phyloP scores from a whole-genome alignment of 1,140 invertebrate genomes.

The Cherax destructor region DNA sequence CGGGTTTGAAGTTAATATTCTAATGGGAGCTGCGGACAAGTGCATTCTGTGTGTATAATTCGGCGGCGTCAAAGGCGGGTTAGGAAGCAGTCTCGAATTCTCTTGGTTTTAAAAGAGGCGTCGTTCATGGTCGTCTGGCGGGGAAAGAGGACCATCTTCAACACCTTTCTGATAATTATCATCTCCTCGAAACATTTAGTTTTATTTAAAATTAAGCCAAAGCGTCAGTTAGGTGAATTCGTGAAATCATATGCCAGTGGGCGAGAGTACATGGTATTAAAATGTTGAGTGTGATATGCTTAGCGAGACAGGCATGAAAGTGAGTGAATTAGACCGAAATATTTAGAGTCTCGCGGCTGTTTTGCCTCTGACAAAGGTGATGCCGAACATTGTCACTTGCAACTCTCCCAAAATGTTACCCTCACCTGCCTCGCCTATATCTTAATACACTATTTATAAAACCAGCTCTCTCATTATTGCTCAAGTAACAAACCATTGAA shows the following conservation, averaged over 20 bases:
- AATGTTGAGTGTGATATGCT: not conserved
- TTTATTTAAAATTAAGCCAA: too few species aligned
- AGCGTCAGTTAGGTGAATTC: too few species aligned
- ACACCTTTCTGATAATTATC: too few species aligned
- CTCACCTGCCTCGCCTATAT: not conserved
- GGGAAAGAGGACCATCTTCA: not conserved
- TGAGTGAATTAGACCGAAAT: not conserved
- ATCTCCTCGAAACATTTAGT: too few species aligned
- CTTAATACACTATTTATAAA: too few species aligned
- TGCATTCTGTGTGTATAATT: conserved; percentile 4
- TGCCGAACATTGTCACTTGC: not conserved
- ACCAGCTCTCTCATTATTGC: too few species aligned
- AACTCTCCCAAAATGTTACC: not conserved
- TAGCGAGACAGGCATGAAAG: not conserved
- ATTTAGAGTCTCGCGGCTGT: not conserved
- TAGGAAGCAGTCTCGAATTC: conserved; percentile 15
- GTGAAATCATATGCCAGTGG: too few species aligned
- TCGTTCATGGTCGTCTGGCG: not conserved
- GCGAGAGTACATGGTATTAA: not conserved
- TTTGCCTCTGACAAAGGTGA: not conserved
- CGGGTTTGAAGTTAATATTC: not conserved
- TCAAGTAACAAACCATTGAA: too few species aligned
- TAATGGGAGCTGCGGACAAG: not conserved
- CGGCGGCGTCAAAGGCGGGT: conserved; percentile 1
- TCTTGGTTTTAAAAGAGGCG: not conserved